phyloP scores from a whole-genome alignment of 2,113 vertebrate species.

The Haemorhous mexicanus region DNA sequence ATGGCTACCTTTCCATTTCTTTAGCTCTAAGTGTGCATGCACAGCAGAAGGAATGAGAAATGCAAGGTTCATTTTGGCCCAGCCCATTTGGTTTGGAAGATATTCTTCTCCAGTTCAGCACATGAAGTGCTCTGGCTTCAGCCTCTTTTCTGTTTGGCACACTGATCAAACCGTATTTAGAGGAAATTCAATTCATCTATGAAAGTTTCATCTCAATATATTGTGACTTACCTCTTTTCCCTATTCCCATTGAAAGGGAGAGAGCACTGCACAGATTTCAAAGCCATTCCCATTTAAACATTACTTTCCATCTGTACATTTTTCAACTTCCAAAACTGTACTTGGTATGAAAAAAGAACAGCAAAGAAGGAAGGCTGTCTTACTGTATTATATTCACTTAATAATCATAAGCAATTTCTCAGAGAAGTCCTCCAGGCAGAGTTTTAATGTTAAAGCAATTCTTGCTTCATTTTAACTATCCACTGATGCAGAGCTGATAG shows the following conservation, averaged over 20 bases:
- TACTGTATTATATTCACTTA: background rate
- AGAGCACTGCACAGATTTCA: background rate
- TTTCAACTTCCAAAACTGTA: background rate
- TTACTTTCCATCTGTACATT: background rate
- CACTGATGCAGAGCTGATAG: constrained; percentile 26
- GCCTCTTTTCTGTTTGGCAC: background rate
- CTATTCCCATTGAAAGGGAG: background rate
- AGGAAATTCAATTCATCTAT: constrained; percentile 9
- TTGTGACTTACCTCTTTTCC: background rate
- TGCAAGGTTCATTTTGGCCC: background rate
- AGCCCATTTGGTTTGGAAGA: background rate
- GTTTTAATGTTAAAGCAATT: constrained; percentile 35
- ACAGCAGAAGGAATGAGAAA: background rate
- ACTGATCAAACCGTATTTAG: background rate
- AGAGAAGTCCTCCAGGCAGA: constrained; percentile 38
- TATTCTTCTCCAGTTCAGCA: background rate
- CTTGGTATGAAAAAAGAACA: background rate
- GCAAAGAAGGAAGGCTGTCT: constrained; percentile 8
- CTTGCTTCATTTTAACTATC: constrained; percentile 20
- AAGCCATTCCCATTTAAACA: background rate
- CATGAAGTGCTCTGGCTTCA: background rate
- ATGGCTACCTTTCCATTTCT: background rate
- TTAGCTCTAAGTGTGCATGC: background rate
- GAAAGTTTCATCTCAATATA: background rate
- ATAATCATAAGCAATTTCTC: constrained; percentile 37